Conservation (phyloP, 2,113 vertebrate species). For the Aegithalos caudatus region DNA sequence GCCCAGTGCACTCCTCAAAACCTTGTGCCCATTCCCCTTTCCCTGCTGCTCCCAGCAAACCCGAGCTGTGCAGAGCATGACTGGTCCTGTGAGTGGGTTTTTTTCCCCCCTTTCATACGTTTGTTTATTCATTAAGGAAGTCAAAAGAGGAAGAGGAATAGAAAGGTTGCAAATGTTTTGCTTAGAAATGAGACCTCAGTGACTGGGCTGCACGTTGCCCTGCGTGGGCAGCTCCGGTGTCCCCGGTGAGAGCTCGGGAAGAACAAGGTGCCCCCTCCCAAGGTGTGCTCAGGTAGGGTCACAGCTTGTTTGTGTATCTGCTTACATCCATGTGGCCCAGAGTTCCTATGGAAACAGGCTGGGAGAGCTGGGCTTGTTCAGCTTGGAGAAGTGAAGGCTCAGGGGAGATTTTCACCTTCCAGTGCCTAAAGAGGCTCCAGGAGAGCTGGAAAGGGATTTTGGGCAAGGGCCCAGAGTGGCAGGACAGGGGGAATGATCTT, state of each 20-base stretch:
- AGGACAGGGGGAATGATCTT: neutral
- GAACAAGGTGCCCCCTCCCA: neutral
- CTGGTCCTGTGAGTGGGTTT: rapidly evolving
- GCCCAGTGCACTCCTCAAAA: neutral
- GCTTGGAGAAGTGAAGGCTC: neutral
- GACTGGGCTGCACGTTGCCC: neutral
- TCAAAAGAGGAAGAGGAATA: conserved; percentile 40
- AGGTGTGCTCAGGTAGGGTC: neutral
- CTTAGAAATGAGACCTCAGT: neutral
- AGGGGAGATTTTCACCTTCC: neutral
- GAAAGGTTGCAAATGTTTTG: neutral
- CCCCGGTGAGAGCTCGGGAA: neutral
- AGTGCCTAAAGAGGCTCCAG: neutral
- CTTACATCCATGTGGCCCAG: neutral
- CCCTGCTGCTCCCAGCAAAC: neutral
- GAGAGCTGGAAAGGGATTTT: neutral
- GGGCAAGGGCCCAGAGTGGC: neutral
- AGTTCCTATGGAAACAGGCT: neutral
- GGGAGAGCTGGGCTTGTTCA: neutral
- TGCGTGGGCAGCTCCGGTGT: neutral
- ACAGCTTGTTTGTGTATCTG: neutral
- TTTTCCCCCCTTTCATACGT: neutral
- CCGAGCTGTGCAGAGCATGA: rapidly evolving
- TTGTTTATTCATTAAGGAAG: conserved; percentile 28
- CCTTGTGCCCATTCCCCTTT: neutral